Evolutionary conservation across 2,113 vertebrate species (phyloP), one percentile per base, ranked within the genome.

Genomic region (Neogale vison): DNA sequence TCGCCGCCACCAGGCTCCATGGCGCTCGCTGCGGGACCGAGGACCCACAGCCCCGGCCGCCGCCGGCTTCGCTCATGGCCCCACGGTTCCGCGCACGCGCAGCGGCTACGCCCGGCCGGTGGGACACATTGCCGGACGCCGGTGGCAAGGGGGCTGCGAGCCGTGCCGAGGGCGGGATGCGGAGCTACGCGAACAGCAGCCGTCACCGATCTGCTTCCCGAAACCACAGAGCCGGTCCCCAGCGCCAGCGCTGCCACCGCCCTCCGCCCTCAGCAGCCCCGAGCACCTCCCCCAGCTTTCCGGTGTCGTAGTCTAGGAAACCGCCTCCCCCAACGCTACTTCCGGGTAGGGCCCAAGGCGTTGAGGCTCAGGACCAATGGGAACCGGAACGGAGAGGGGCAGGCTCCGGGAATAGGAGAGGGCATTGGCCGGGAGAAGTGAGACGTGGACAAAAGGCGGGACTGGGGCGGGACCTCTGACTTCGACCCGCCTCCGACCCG

Each of bases 281-380:
- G 90, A 95, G 98, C 84, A 23, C 98, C 90, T 83, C 98, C 98
- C 96, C 95, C 94, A n/a, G 65, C 96, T 97, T 97, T 98, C 98
- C 98, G 97, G 97, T 97, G 98, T 98, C 98, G 99, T 99, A 98
- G 98, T 98, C 98, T 98, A 98, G 99, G 98, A 98, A 99, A 99
- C 98, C 81, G 86, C 97, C 98, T 96, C 88, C 87, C 84, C 92
- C 42, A 26, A 61, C 87, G 95, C 86, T 45, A 77, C 98, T 98
- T 99, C 98, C 97, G 97, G 96, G 94, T 93, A 52, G 80, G 76
- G 59, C 59, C 89, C 91, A 15, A 76, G 36, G 47, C 34, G 7
- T 1, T 0, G 29, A 11, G 42, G 29, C 4, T 31, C 8, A 1
- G 26, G 29, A 10, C 92, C 86, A 96, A 93, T 93, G 39, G 57